Percentiles rank a stretch among this genome's conserved stretches.
Evolutionary conservation across 2,113 vertebrate species (phyloP).

Genomic region (Ivindomyrus marchei): DNA sequence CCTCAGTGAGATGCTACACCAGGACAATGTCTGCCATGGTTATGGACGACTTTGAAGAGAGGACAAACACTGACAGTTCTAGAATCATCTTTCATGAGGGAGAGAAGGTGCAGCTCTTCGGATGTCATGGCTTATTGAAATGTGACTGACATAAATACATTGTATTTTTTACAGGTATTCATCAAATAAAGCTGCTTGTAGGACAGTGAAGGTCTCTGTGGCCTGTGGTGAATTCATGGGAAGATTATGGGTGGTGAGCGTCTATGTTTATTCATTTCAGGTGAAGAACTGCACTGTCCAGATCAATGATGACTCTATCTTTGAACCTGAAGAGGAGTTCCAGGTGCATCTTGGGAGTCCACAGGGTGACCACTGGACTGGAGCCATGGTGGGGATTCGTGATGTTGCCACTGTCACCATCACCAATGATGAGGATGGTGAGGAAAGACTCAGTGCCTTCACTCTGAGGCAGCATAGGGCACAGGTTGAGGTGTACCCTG

Average conservation of each 20-base stretch:
- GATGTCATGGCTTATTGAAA: neutral
- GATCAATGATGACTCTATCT: slow-evolving; percentile 83
- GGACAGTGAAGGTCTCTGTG: neutral
- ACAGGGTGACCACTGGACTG: slow-evolving; percentile 88
- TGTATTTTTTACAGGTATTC: neutral
- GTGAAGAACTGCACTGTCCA: slow-evolving; percentile 85
- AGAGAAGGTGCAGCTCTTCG: slow-evolving; percentile 67
- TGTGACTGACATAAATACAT: neutral
- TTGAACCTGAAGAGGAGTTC: slow-evolving; percentile 93
- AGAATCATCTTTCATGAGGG: slow-evolving; percentile 82
- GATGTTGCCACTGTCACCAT: slow-evolving; percentile 75
- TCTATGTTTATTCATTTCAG: slow-evolving; percentile 47
- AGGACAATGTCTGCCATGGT: slow-evolving; percentile 75
- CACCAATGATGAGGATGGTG: slow-evolving; percentile 93
- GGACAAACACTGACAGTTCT: slow-evolving; percentile 77
- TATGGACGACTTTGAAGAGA: slow-evolving; percentile 82
- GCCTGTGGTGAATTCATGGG: neutral
- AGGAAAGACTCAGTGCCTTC: slow-evolving; percentile 25
- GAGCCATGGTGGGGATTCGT: slow-evolving; percentile 75
- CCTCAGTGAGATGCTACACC: slow-evolving; percentile 86
- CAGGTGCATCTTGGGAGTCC: slow-evolving; percentile 77
- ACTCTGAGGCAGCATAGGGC: neutral
- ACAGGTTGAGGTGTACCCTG: neutral
- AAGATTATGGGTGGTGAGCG: neutral
- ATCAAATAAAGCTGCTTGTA: neutral